phyloP scores from a whole-genome alignment of 2,888 invertebrate species.

The Meganola albula region DNA sequence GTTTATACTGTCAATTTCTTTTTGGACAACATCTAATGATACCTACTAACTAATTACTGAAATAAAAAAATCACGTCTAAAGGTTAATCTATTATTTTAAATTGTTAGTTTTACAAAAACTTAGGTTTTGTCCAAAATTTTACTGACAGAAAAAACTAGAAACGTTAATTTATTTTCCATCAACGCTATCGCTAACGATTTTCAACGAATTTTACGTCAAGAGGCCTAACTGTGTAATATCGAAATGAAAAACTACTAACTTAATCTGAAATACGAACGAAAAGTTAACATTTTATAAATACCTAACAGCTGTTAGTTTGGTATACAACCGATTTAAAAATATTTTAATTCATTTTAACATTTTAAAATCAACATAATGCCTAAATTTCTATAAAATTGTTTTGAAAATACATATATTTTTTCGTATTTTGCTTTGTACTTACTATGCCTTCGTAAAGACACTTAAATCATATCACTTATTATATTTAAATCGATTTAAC shows the following conservation, averaged over 20 bases:
- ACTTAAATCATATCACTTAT: conserved; percentile 70
- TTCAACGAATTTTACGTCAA: conserved; percentile 36
- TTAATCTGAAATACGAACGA: not conserved
- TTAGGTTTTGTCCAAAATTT: conserved; percentile 24
- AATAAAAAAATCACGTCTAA: not conserved
- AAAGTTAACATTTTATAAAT: not conserved
- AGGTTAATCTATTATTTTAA: conserved; percentile 16
- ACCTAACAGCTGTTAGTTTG: too few relatives aligned
- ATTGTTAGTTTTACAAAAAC: conserved; percentile 3
- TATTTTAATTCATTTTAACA: too few relatives aligned
- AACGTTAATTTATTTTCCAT: conserved; percentile 16
- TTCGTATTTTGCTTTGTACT: conserved; percentile 35
- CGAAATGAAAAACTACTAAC: conserved; percentile 23
- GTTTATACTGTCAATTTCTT: conserved; percentile 21
- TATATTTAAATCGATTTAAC: conserved; percentile 38
- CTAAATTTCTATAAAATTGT: too few relatives aligned
- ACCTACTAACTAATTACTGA: conserved; percentile 19
- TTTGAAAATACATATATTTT: conserved; percentile 32
- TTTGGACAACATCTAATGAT: conserved; percentile 39
- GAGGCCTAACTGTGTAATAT: conserved; percentile 48
- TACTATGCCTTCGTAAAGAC: conserved; percentile 53
- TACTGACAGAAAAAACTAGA: conserved; percentile 17
- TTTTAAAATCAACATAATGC: too few relatives aligned
- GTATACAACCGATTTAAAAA: not conserved
- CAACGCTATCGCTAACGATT: conserved; percentile 25